Conservation (phyloP, 1,140 invertebrate genomes). For the Drosophila orena region DNA sequence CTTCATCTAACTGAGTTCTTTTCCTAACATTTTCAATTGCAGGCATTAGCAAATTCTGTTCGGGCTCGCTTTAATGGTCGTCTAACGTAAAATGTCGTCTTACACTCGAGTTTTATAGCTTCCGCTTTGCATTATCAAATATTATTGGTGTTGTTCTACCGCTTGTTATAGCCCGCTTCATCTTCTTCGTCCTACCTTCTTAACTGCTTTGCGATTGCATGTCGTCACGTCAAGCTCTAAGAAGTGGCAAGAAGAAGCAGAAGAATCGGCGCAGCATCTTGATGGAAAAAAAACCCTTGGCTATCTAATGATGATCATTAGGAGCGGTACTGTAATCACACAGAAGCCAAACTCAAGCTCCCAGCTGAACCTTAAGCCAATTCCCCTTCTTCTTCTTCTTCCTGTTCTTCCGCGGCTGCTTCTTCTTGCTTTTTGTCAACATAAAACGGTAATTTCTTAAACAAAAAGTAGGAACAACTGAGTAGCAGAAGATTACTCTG, state of each 20-base stretch:
- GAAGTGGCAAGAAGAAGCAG: constrained; percentile 4
- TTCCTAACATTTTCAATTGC: constrained; percentile 56
- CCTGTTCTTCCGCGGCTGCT: constrained; percentile 15
- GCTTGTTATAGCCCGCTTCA: constrained; percentile 13
- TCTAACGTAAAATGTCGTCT: constrained; percentile 50
- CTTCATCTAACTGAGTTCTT: constrained; percentile 11
- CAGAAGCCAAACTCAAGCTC: constrained; percentile 30
- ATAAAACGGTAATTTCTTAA: constrained; percentile 73
- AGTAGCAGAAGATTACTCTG: constrained; percentile 49
- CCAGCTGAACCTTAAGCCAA: constrained; percentile 32
- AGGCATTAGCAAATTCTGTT: constrained; percentile 73
- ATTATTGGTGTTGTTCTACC: constrained; percentile 64
- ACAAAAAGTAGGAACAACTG: constrained; percentile 36
- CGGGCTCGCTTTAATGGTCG: constrained; percentile 20
- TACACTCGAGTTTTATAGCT: constrained; percentile 64
- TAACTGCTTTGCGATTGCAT: constrained; percentile 58
- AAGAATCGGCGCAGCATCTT: constrained; percentile 13
- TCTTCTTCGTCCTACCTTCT: neutral
- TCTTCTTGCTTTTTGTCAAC: constrained; percentile 57
- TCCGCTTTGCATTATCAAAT: constrained; percentile 82
- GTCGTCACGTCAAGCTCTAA: constrained; percentile 65
- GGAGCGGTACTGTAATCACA: constrained; percentile 66
- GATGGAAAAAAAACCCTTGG: constrained; percentile 64
- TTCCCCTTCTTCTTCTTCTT: constrained; percentile 23
- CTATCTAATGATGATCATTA: constrained; percentile 81